Evolutionary conservation across 2,113 vertebrate species (phyloP).

Genomic region (Pachyramphus minor): DNA sequence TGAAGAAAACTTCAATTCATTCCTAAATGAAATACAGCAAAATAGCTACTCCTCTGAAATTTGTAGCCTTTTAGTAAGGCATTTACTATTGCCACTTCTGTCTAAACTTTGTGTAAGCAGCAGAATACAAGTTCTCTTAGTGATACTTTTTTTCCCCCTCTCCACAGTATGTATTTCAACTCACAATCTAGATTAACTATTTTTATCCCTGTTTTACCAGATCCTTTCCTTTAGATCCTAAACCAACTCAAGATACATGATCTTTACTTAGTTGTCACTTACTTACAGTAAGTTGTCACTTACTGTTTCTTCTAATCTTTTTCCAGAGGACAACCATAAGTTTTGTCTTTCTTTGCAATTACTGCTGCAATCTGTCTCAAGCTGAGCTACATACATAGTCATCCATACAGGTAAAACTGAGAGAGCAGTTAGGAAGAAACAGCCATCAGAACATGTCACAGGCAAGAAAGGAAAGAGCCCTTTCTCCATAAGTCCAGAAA

Average conservation of each 20-base stretch:
- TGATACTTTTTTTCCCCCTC: not conserved
- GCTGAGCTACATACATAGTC: not conserved
- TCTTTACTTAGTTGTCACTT: not conserved
- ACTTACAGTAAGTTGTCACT: too few species aligned
- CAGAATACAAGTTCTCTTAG: not conserved
- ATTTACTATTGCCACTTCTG: not conserved
- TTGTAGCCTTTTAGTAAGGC: not conserved
- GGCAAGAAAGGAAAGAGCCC: not conserved
- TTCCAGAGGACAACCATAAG: not conserved
- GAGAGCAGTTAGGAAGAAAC: not conserved
- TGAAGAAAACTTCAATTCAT: not conserved
- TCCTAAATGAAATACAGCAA: not conserved
- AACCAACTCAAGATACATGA: not conserved
- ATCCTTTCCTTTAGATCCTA: not conserved
- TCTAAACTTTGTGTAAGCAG: not conserved
- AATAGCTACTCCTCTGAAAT: not conserved
- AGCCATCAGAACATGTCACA: not conserved
- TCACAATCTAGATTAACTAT: not conserved
- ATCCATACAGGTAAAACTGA: not conserved
- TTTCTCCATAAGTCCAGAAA: not conserved
- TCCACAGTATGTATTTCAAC: not conserved
- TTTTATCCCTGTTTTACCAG: not conserved
- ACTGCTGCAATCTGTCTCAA: not conserved
- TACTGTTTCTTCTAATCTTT: not conserved
- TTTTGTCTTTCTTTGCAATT: not conserved